A percentile compares a stretch with the other conserved stretches of the same genome.
phyloP scores from a whole-genome alignment of 1,140 invertebrate species.

The Sitodiplosis mosellana region DNA sequence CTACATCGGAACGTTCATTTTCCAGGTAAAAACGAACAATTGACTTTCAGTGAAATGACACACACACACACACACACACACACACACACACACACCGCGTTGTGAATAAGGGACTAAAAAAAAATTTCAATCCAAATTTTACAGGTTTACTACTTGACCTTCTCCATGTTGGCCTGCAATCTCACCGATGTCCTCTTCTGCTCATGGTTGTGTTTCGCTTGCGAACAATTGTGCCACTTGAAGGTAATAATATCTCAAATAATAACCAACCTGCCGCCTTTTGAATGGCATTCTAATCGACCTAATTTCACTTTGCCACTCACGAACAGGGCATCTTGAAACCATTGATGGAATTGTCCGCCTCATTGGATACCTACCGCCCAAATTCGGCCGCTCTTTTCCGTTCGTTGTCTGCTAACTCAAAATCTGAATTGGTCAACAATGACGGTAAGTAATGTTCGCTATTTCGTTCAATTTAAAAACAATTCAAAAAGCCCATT shows the following conservation, averaged over 20 bases:
- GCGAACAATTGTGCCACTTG: conserved; percentile 63
- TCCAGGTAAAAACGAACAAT: conserved; percentile 29
- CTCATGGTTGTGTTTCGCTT: conserved; percentile 64
- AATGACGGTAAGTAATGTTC: conserved; percentile 16
- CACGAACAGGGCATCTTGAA: conserved; percentile 61
- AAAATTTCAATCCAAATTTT: no score
- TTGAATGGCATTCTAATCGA: no score
- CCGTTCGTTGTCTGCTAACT: conserved; percentile 35
- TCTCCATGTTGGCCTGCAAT: conserved; percentile 50
- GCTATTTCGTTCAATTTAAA: background rate
- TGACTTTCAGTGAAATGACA: no score
- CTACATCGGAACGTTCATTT: conserved; percentile 43
- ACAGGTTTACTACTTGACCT: conserved; percentile 58
- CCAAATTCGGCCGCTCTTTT: conserved; percentile 63
- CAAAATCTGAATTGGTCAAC: conserved; percentile 31
- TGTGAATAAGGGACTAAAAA: no score
- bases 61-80: no score
- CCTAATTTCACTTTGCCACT: no score
- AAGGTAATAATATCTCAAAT: no score
- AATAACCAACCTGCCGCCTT: no score
- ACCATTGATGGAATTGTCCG: conserved; percentile 64
- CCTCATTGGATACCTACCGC: conserved; percentile 56
- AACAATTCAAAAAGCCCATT: no score
- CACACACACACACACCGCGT: no score
- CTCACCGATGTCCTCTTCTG: conserved; percentile 59